Evolutionary conservation across 2,797 vertebrate genomes (phyloP).

Genomic region (Phylloscopus collybita): DNA sequence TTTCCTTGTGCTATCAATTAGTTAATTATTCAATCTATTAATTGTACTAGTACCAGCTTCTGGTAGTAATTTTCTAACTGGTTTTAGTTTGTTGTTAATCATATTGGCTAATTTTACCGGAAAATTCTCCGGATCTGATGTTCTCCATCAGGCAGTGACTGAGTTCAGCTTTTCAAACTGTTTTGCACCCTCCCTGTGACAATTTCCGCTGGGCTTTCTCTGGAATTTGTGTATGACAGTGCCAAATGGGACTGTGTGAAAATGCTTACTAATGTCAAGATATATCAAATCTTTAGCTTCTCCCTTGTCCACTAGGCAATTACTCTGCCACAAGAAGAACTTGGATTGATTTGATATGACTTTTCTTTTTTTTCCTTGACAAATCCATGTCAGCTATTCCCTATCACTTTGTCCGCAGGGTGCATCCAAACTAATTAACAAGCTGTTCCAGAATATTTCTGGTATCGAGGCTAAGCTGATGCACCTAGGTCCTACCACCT

Average conservation of each 20-base stretch:
- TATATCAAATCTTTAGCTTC: slow-evolving; percentile 36
- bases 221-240: neutral
- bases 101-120: neutral
- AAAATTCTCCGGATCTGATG: neutral
- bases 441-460: slow-evolving; percentile 30
- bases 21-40: slow-evolving; percentile 3
- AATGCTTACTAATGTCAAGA: slow-evolving; percentile 48
- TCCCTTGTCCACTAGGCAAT: slow-evolving; percentile 51
- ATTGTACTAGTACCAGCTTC: neutral
- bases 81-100: neutral
- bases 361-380: slow-evolving; percentile 26
- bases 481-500: neutral
- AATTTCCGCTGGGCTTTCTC: neutral
- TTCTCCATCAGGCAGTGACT: neutral
- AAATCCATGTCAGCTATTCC: slow-evolving; percentile 46
- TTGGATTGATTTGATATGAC: slow-evolving; percentile 49
- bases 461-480: slow-evolving; percentile 1
- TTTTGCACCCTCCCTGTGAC: neutral
- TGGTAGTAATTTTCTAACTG: neutral
- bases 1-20: neutral
- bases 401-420: slow-evolving; percentile 11
- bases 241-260: slow-evolving; percentile 45
- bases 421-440: slow-evolving; percentile 55
- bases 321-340: slow-evolving; percentile 8
- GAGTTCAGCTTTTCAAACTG: neutral